A percentile compares a stretch with the other conserved stretches of the same genome.
Conservation (phyloP, 2,888 invertebrate genomes). For the Folsomia manolachei region DNA sequence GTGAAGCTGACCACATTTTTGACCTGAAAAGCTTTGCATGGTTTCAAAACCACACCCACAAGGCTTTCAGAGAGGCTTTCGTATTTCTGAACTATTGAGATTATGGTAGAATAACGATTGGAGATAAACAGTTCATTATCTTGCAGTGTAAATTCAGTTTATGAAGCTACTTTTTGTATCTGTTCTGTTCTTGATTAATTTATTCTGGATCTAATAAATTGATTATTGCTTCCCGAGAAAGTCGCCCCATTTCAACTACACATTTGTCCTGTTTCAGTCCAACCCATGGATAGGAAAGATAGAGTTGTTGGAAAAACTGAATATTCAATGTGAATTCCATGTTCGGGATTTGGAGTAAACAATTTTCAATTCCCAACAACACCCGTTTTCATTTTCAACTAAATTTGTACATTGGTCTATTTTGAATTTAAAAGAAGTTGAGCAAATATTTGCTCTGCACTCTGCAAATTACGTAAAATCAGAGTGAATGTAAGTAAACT, state of each 20-base stretch:
- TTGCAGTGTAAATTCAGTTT: too few relatives aligned
- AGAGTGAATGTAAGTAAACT: background rate
- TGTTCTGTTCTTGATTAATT: too few relatives aligned
- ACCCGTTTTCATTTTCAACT: background rate
- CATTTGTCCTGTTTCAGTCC: background rate
- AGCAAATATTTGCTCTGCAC: background rate
- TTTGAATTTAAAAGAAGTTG: constrained; percentile 7
- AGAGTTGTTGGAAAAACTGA: background rate
- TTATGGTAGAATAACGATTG: too few relatives aligned
- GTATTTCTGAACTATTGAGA: too few relatives aligned
- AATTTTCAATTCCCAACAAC: background rate
- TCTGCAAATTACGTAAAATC: constrained; percentile 7
- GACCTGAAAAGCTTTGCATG: too few relatives aligned
- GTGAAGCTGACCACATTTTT: too few relatives aligned
- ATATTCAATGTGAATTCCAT: background rate
- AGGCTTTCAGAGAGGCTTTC: too few relatives aligned
- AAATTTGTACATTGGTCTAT: background rate
- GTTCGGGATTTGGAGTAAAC: background rate
- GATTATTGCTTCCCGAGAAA: background rate
- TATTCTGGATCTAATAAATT: too few relatives aligned
- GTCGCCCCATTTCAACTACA: background rate
- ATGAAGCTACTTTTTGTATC: too few relatives aligned
- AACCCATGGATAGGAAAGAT: too few relatives aligned
- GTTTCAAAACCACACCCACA: too few relatives aligned
- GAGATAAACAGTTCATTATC: too few relatives aligned